Evolutionary conservation across 2,888 invertebrate genomes (phyloP), one percentile per base, ranked within the genome.

Genomic region (Zeuzera pyrina): DNA sequence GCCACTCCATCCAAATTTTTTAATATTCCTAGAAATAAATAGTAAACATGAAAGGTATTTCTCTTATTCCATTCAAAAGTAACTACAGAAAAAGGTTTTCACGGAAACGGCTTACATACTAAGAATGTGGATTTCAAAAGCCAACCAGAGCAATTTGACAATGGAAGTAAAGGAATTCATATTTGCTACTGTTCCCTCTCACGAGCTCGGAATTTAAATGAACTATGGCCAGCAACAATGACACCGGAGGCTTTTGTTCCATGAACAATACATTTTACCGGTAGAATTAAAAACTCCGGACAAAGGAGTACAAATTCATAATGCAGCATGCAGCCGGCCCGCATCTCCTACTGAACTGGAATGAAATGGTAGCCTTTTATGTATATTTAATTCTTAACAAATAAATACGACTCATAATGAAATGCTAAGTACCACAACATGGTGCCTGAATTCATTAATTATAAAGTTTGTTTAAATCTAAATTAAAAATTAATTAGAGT

Each of bases 221-320:
- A 79, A 79, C 81, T 79, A 77, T 78, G 73, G 70, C 73, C 71
- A 72, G 73, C 78, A 74, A 78, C 76, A 78, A 79, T 79, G 78
- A 78, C 74, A 78, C 73, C 69, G 61, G 64, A 62, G 66, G 72
- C 77, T 74, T 76, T 81, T 81, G 79, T 83, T 76, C 69, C 62
- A 61, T 55, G 73, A 76, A 79, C 81, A 78, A 78, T 78, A 77
- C 74, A 74, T 77, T 78, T 74, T 68, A 70, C 78, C 69, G 76
- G 76, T 73, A 67, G 70, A 81, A 79, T 79, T 79, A 79, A 83
- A 79, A 81, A 76, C 68, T 70, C 66, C 54, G 72, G 64, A 77
- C 78, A 78, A 78, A 72, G 66, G 73, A 64, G 73, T 65, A 78
- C 79, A 79, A 77, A 77, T 78, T 81, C 77, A 77, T 78, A 77